phyloP scores from a whole-genome alignment of 2,797 vertebrate genomes.

The Clarias pachynema region DNA sequence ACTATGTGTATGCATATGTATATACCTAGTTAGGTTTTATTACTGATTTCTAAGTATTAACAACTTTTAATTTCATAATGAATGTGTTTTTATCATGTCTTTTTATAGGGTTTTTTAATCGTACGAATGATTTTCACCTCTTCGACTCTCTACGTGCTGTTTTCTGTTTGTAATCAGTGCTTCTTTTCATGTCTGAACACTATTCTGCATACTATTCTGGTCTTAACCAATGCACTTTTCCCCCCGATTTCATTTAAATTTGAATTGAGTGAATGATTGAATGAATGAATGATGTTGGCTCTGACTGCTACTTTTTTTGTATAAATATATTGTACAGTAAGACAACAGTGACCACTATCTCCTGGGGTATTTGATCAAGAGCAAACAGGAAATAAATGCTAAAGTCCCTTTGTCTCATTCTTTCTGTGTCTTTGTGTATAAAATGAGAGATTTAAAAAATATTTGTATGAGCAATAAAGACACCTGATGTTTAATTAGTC shows the following conservation, averaged over 20 bases:
- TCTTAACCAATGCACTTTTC: constrained; percentile 93
- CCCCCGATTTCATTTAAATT: constrained; percentile 81
- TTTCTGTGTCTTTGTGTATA: not conserved
- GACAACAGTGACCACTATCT: constrained; percentile 74
- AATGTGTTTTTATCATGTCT: constrained; percentile 81
- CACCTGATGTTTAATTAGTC: not conserved
- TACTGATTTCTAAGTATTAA: constrained; percentile 76
- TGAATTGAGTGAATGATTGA: constrained; percentile 61
- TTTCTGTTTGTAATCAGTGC: constrained; percentile 76
- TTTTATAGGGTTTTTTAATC: constrained; percentile 75
- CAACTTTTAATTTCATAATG: constrained; percentile 75
- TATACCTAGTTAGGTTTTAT: constrained; percentile 66
- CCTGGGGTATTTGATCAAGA: constrained; percentile 48
- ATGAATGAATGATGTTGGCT: constrained; percentile 54
- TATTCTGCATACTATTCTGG: constrained; percentile 78
- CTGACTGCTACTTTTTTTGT: constrained; percentile 67
- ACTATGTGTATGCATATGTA: constrained; percentile 50
- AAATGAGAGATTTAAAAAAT: too few relatives aligned
- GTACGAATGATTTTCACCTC: constrained; percentile 66
- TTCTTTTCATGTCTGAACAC: constrained; percentile 66
- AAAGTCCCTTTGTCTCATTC: constrained; percentile 30
- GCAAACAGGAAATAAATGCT: constrained; percentile 55
- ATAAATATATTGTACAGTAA: constrained; percentile 79
- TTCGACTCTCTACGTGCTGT: constrained; percentile 59
- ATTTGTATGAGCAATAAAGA: not conserved